phyloP scores from a whole-genome alignment of 2,888 invertebrate species.

The Frankliniella intonsa region DNA sequence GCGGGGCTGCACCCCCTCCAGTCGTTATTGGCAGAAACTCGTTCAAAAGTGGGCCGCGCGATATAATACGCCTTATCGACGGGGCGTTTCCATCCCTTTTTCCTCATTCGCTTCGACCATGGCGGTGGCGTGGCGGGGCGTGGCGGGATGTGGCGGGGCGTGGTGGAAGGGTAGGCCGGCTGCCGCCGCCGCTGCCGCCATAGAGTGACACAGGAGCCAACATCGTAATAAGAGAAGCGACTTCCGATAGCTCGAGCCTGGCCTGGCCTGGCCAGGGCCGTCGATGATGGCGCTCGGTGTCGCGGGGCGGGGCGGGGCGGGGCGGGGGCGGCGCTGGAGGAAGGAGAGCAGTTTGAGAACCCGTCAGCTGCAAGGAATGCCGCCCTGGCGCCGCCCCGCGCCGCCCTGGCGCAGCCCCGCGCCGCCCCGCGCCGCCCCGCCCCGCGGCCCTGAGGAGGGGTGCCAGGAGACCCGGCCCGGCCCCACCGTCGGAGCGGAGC shows the following conservation, averaged over 20 bases:
- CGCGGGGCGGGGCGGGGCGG: not conserved
- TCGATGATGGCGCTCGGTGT: not conserved
- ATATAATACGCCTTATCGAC: too few species aligned
- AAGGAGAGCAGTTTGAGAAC: conserved; percentile 18
- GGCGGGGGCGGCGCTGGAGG: not conserved
- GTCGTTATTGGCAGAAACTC: too few species aligned
- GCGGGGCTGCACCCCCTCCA: too few species aligned
- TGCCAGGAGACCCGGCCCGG: not conserved
- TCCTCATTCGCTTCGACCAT: too few species aligned
- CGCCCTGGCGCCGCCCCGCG: too few species aligned
- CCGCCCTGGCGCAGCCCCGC: too few species aligned
- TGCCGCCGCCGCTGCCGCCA: not conserved
- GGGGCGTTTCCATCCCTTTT: too few species aligned
- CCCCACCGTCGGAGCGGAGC: too few species aligned
- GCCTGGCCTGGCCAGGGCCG: not conserved
- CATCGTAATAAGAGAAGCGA: not conserved
- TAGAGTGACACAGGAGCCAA: not conserved
- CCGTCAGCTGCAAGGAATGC: conserved; percentile 25
- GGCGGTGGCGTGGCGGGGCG: not conserved
- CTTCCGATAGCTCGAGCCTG: not conserved
- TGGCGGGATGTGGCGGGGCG: not conserved
- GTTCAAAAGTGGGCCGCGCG: too few species aligned
- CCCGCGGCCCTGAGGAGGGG: not conserved
- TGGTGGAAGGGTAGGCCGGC: not conserved
- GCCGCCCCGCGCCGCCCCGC: not conserved